Percentiles rank a stretch among this genome's conserved stretches.
Evolutionary conservation across 2,797 vertebrate species (phyloP).

Genomic region (Buceros bicornis): DNA sequence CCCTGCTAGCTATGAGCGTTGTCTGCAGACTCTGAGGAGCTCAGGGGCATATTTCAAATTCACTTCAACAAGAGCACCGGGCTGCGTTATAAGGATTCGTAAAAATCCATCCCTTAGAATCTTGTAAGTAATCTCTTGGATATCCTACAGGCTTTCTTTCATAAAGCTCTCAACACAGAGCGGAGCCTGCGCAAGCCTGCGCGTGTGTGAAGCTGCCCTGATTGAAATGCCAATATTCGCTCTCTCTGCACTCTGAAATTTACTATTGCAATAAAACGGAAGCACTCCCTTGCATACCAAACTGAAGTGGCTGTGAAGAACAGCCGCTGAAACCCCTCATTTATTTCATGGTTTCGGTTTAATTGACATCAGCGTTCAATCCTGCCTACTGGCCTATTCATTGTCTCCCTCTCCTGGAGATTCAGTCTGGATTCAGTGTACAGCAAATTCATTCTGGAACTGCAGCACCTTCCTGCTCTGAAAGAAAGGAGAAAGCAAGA

Average conservation of each 20-base stretch:
- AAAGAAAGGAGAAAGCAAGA: neutral
- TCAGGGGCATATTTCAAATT: slow-evolving; percentile 71
- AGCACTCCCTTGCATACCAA: slow-evolving; percentile 42
- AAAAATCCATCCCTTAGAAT: slow-evolving; percentile 69
- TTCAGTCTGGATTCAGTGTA: neutral
- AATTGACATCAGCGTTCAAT: slow-evolving; percentile 57
- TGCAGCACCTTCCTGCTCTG: neutral
- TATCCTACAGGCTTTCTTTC: slow-evolving; percentile 68
- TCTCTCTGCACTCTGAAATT: slow-evolving; percentile 62
- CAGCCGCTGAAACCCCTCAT: neutral
- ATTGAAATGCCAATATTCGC: slow-evolving; percentile 76
- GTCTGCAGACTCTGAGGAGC: slow-evolving; percentile 27
- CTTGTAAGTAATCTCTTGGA: slow-evolving; percentile 65
- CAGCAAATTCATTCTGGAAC: slow-evolving; percentile 8
- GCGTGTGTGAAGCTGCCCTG: slow-evolving; percentile 31
- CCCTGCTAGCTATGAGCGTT: slow-evolving; percentile 3
- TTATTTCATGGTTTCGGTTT: slow-evolving; percentile 63
- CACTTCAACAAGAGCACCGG: slow-evolving; percentile 31
- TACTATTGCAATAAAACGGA: slow-evolving; percentile 68
- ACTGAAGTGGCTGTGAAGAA: slow-evolving; percentile 9
- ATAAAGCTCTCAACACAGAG: slow-evolving; percentile 69
- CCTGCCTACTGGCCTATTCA: slow-evolving; percentile 42
- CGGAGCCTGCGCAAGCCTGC: neutral
- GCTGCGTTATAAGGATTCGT: slow-evolving; percentile 60
- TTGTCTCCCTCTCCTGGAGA: slow-evolving; percentile 54